Evolutionary conservation across 2,797 vertebrate species (phyloP), one percentile per base, ranked within the genome.

Genomic region (Halcyon badia): DNA sequence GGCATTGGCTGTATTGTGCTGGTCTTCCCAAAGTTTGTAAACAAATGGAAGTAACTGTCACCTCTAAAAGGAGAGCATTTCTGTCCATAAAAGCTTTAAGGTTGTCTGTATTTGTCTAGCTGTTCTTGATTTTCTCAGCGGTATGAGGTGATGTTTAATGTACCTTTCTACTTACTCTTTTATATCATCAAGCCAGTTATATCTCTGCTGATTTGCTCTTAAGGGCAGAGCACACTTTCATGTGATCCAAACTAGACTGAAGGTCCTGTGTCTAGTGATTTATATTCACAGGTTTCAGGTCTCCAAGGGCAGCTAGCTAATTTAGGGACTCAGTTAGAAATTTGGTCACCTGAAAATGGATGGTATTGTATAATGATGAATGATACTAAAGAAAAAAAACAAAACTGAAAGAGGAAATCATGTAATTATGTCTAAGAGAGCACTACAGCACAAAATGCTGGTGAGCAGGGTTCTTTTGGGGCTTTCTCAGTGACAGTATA

Each of bases 241-340:
- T 49, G 65, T 1, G 9, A n/a, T 87, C 84, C 84, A 84, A 95
- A 82, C 85, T 52, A 94, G 89, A 70, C 39, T 2, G 3, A 83
- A 91, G 69, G 35, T 91, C 13, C 26, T 8, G 5, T 52, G 26
- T 21, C 20, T 72, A 58, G 73, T 90, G 85, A 88, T 94, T 82
- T 84, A 30, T 48, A 88, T 41, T 83, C 57, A 81, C 52, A 51
- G 87, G 65, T 85, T 95, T 94, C 72, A 76, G 83, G 75, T 93
- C 80, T 81, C 69, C 73, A 86, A 88, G 83, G 83, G n/a, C 80
- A 93, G 69, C 39, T 86, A 76, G 33, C 66, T 82, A 76, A 87
- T 58, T 56, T 80, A 72, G 73, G 65, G 90, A 48, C 65, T 65
- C 69, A 28, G 76, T 6, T 79, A 93, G 61, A 86, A 91, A 75